Percentiles rank a stretch among this genome's conserved stretches.
phyloP scores from a whole-genome alignment of 2,113 vertebrate genomes.

The Chauna torquata region DNA sequence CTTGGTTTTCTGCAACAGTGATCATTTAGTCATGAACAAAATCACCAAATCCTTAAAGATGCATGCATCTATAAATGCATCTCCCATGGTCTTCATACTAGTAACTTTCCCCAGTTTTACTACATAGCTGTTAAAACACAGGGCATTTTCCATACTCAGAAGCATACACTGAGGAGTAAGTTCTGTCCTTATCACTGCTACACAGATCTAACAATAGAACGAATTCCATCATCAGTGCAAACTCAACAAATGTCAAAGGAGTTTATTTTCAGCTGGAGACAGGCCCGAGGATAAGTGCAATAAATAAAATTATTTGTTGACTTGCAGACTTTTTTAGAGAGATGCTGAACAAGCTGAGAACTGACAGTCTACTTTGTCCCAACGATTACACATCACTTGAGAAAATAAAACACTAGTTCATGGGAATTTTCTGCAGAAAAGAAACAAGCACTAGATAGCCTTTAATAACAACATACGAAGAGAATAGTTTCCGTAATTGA shows the following conservation, averaged over 20 bases:
- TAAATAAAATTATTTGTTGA: not conserved
- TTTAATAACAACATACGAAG: not conserved
- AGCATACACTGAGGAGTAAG: not conserved
- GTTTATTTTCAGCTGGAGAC: not conserved
- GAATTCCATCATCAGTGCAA: not conserved
- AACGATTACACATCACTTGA: not conserved
- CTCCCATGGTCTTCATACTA: not conserved
- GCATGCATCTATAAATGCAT: not conserved
- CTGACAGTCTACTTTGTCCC: not conserved
- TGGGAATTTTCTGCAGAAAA: not conserved
- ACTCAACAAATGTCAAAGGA: not conserved
- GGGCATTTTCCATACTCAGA: not conserved
- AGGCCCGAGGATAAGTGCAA: not conserved
- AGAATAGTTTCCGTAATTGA: not conserved
- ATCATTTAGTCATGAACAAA: not conserved
- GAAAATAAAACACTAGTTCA: not conserved
- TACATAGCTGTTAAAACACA: not conserved
- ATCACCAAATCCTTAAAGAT: not conserved
- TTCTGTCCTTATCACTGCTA: not conserved
- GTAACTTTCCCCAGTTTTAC: not conserved
- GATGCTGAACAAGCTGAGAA: not conserved
- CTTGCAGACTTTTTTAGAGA: not conserved
- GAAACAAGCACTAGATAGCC: not conserved
- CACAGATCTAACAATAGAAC: not conserved
- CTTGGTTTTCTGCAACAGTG: not conserved